Evolutionary conservation across 1,140 invertebrate genomes (phyloP).

Genomic region (Euglossa dilemma): DNA sequence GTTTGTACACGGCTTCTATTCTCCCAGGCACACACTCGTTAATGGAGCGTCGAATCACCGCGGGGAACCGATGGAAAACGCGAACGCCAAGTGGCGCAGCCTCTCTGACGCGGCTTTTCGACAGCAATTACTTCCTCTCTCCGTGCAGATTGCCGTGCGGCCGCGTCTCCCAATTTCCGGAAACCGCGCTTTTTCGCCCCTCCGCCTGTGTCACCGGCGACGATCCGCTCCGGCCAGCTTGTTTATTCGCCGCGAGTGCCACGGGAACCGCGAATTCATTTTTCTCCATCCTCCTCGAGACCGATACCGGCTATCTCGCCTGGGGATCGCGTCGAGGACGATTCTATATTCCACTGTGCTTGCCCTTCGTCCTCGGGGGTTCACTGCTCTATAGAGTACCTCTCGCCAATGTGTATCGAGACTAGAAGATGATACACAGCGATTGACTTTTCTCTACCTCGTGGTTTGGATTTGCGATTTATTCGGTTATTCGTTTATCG

Average conservation of each 20-base stretch:
- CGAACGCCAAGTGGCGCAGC: background rate
- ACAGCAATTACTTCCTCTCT: slow-evolving; percentile 10
- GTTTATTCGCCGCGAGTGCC: background rate
- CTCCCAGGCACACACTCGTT: background rate
- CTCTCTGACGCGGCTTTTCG: slow-evolving; percentile 15
- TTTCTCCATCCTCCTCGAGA: background rate
- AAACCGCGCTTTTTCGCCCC: background rate
- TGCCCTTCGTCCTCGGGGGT: no score
- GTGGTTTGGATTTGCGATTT: no score
- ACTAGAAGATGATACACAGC: no score
- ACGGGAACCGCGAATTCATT: background rate
- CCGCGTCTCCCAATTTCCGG: background rate
- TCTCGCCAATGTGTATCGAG: no score
- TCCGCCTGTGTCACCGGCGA: background rate
- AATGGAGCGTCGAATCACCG: slow-evolving; percentile 7
- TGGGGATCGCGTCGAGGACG: no score
- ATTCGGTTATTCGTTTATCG: no score
- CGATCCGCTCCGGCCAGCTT: background rate
- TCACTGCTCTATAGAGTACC: no score
- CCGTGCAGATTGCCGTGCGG: background rate
- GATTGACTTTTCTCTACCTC: no score
- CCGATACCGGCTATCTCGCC: background rate
- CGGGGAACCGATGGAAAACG: background rate
- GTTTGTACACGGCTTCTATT: background rate
- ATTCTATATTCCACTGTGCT: no score